A percentile compares a stretch with the other conserved stretches of the same genome.
These are phyloP conservation scores for Lithophane ornitopus DNA, from an alignment of 2,888 invertebrate genomes.

Conservation along the genomic window DNA sequence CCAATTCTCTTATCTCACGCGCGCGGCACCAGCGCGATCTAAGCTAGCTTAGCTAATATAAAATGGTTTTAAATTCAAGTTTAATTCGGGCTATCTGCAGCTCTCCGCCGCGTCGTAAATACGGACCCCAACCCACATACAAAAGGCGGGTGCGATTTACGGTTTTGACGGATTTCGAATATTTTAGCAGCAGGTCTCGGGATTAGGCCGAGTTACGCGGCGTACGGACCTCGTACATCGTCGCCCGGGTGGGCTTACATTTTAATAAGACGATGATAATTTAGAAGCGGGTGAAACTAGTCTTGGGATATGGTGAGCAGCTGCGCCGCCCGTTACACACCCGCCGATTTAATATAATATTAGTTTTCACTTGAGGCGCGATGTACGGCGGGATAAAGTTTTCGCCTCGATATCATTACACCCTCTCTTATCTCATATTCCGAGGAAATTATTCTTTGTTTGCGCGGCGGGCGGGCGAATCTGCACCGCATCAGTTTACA, in stretches of 20 bases:
- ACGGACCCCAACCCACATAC: conserved; percentile 82
- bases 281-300: conserved; percentile 70
- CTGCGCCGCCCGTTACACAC: conserved; percentile 65
- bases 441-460: conserved; percentile 72
- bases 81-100: conserved; percentile 90
- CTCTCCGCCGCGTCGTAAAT: conserved; percentile 84
- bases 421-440: conserved; percentile 63
- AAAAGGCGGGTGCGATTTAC: conserved; percentile 88
- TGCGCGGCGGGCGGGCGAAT: conserved; percentile 73
- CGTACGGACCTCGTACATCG: conserved; percentile 68
- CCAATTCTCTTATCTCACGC: conserved; percentile 96
- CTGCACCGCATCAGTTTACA: conserved; percentile 85
- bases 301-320: conserved; percentile 67
- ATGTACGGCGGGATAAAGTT: conserved; percentile 65
- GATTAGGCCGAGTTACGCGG: conserved; percentile 81
- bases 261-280: conserved; percentile 82
- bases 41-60: conserved; percentile 91
- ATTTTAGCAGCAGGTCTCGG: conserved; percentile 80
- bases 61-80: conserved; percentile 91
- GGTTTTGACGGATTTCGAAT: conserved; percentile 89
- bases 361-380: conserved; percentile 57
- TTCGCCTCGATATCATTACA: conserved; percentile 53
- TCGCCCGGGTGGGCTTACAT: conserved; percentile 69
- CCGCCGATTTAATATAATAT: conserved; percentile 67
- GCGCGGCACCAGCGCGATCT: conserved; percentile 91